A percentile compares a stretch with the other conserved stretches of the same genome.
phyloP scores from a whole-genome alignment of 1,140 invertebrate genomes.

The Heliconius hewitsoni region DNA sequence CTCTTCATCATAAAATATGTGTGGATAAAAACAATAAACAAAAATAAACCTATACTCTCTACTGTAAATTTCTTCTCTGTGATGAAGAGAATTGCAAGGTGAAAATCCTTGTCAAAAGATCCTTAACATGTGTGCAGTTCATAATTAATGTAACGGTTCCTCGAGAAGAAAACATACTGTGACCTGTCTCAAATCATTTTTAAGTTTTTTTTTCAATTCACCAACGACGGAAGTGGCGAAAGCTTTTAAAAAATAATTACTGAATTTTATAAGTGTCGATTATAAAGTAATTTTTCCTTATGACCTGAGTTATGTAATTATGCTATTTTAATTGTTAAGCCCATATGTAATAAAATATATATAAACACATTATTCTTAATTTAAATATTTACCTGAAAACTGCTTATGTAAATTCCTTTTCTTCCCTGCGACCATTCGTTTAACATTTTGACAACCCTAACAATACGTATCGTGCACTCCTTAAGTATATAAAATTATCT shows the following conservation, averaged over 20 bases:
- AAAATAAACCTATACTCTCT: conserved; percentile 15
- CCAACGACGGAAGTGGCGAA: background rate
- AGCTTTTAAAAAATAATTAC: conserved; percentile 9
- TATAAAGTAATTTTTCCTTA: background rate
- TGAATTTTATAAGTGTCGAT: conserved; percentile 4
- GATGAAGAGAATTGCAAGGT: conserved; percentile 47
- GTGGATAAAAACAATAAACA: background rate
- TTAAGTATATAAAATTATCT: conserved; percentile 41
- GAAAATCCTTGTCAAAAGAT: conserved; percentile 57
- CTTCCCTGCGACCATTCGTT: conserved; percentile 72
- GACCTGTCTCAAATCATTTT: conserved; percentile 24
- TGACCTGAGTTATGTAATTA: background rate
- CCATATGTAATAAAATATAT: background rate
- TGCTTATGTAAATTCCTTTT: conserved; percentile 45
- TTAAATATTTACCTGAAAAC: conserved; percentile 60
- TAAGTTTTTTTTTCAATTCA: conserved; percentile 1
- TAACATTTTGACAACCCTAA: conserved; percentile 69
- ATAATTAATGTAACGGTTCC: conserved; percentile 60
- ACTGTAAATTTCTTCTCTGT: conserved; percentile 42
- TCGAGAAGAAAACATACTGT: conserved; percentile 48
- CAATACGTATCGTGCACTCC: conserved; percentile 48
- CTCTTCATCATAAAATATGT: background rate
- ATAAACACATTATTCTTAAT: background rate
- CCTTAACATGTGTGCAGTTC: conserved; percentile 35
- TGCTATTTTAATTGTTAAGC: background rate